These are phyloP conservation scores for Polymixis lichenea DNA, from an alignment of 2,888 invertebrate species.

Conservation along the genomic window DNA sequence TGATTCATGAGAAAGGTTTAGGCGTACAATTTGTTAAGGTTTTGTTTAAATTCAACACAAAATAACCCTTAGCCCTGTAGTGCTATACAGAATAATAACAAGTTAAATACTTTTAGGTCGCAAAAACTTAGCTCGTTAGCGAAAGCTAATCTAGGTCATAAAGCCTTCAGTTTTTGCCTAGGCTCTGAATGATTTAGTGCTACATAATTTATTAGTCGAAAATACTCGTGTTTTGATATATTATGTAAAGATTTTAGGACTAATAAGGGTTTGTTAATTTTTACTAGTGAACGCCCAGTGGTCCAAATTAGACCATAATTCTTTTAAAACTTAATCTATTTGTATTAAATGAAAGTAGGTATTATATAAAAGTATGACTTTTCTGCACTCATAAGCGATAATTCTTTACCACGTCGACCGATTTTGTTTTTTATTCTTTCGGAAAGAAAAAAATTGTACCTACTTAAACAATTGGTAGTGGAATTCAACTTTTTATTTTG, in stretches of 20 bases:
- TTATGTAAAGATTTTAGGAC: background rate
- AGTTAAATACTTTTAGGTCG: background rate
- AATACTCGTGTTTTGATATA: constrained; percentile 9
- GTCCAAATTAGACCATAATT: too few relatives aligned
- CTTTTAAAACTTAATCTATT: too few relatives aligned
- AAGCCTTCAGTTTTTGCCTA: constrained; percentile 30
- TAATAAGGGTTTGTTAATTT: background rate
- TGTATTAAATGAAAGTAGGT: too few relatives aligned
- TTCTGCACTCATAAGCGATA: too few relatives aligned
- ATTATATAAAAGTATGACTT: too few relatives aligned
- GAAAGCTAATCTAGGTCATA: constrained; percentile 42
- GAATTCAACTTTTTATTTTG: background rate
- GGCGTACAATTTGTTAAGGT: too few relatives aligned
- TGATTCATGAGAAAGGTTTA: too few relatives aligned
- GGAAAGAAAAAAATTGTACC: background rate
- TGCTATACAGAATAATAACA: background rate
- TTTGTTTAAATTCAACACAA: background rate
- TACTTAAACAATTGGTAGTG: background rate
- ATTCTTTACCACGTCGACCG: too few relatives aligned
- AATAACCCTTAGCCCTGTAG: background rate
- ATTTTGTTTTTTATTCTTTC: too few relatives aligned
- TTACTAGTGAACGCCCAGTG: too few relatives aligned
- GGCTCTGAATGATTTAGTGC: constrained; percentile 40
- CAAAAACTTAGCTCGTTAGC: constrained; percentile 48
- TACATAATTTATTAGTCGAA: constrained; percentile 18